Evolutionary conservation across 2,113 vertebrate genomes (phyloP).

Genomic region (Brachyhypopomus occidentalis): DNA sequence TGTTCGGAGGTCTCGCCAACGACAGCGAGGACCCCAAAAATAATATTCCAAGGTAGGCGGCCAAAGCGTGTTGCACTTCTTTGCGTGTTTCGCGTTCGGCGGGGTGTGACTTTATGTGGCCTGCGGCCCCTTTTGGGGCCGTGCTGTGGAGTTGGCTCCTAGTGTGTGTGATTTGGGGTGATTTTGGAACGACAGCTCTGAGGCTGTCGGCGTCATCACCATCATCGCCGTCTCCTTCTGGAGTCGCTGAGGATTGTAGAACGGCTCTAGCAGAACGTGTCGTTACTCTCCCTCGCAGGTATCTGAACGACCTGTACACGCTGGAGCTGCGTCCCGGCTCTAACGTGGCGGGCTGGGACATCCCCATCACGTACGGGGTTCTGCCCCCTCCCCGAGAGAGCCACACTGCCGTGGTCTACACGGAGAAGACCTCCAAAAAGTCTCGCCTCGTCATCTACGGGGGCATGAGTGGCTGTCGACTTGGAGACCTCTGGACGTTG

Average conservation of each 20-base stretch:
- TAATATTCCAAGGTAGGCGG: constrained; percentile 80
- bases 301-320: constrained; percentile 85
- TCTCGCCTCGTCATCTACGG: constrained; percentile 83
- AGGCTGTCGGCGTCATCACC: too few relatives aligned
- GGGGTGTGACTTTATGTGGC: not conserved
- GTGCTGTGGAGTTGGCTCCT: not conserved
- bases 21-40: constrained; percentile 90
- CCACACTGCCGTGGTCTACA: constrained; percentile 85
- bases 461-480: constrained; percentile 87
- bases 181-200: not conserved
- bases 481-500: constrained; percentile 86
- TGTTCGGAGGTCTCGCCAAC: constrained; percentile 88
- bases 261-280: not conserved
- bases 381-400: constrained; percentile 84
- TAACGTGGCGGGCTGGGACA: constrained; percentile 83
- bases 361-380: constrained; percentile 81
- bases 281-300: constrained; percentile 62
- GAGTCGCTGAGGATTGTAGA: not conserved
- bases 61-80: not conserved
- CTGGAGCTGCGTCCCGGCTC: constrained; percentile 82
- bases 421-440: constrained; percentile 76
- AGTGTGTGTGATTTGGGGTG: too few relatives aligned
- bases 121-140: not conserved
- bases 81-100: not conserved
- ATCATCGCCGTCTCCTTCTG: not conserved